phyloP scores from a whole-genome alignment of 2,888 invertebrate species.

The Dryobotodes eremita region DNA sequence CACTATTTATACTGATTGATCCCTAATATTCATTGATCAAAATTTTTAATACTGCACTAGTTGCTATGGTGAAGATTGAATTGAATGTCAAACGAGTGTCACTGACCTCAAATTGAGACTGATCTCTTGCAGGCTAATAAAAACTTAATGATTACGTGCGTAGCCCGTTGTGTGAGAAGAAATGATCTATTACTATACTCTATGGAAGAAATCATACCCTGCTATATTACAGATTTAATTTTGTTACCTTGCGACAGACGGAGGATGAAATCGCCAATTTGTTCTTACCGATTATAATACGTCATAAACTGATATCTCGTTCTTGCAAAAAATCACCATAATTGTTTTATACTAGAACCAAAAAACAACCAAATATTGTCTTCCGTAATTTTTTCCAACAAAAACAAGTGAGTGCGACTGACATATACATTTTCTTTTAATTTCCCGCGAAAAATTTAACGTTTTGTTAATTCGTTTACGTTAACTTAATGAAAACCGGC shows the following conservation, averaged over 20 bases:
- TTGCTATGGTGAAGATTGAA: background rate
- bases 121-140: conserved; percentile 34
- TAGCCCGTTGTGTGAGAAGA: conserved; percentile 13
- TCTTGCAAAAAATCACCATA: background rate
- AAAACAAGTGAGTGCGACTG: conserved; percentile 7
- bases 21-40: no score
- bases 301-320: background rate
- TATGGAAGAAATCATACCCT: no score
- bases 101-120: conserved; percentile 34
- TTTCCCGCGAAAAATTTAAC: background rate
- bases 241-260: conserved; percentile 11
- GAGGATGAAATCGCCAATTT: conserved; percentile 2
- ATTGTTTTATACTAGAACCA: background rate
- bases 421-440: background rate
- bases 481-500: background rate
- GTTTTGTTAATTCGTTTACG: background rate
- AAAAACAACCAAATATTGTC: background rate
- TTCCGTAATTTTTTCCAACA: background rate
- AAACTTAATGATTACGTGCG: conserved; percentile 23
- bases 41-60: background rate
- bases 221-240: no score
- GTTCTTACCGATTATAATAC: background rate
- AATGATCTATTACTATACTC: conserved; percentile 11
- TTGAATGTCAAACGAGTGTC: conserved; percentile 14
- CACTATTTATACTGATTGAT: no score